Base-by-base conservation (phyloP, 2,888 invertebrate species). In the Stenodera caucasica region DNA sequence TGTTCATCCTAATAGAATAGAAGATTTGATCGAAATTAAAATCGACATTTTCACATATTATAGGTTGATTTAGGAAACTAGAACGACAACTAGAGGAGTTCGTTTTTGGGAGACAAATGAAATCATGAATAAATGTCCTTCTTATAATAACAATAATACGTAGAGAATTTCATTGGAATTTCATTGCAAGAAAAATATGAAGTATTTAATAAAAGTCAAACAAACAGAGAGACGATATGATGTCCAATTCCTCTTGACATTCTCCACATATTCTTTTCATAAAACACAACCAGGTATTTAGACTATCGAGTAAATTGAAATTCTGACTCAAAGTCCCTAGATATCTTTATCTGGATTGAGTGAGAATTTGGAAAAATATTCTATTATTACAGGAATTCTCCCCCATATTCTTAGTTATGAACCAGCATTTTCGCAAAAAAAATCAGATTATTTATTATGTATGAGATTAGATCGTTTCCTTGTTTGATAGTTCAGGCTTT, bases 201-300 rank as follows among this genome's bases (percentile, higher is more conserved):
- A 45, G 23, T 23, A 45, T 45, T 45, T 45, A 45, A 45, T 45
- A 45, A 45, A 45, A 45, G 45, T 6, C 45, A 45, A 45, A 45
- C 12, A 45, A 23, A 5, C 21, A 4, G 7, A 30, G 1, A 45
- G 21, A 33, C 33, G 33, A n/a, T 33, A 12, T 7, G n/a, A 35
- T n/a, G 35, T 14, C 35, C 14, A 40, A 9, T 12, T 45, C 12
- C 6, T 23, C 21, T 9, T 6, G 5, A 23, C 21, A 45, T 45
- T 45, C 45, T 12, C 18, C 5, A 6, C 21, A 23, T 45, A 6
- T 40, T 40, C 21, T 18, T 8, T 26, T 5, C 2, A 40, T 40
- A 40, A 7, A 40, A 33, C 35, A 14, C 21, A 45, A 45, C 18
- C 45, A 45, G 21, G 23, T 45, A 35, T 8, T 9, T 14, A 45